Conservation (phyloP, 2,113 vertebrate species). For the Bufo gargarizans region DNA sequence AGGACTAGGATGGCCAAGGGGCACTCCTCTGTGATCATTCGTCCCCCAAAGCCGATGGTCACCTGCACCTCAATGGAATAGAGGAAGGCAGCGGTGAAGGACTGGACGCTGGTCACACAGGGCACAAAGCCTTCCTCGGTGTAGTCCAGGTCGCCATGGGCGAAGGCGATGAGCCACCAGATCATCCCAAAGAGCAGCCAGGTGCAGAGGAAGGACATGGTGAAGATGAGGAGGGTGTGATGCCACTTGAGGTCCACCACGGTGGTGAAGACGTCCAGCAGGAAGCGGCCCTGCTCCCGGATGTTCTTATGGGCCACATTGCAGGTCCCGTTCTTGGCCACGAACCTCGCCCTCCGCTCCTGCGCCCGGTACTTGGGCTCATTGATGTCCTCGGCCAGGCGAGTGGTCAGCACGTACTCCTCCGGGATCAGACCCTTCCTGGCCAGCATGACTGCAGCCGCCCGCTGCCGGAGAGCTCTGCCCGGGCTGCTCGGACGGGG, state of each 20-base stretch:
- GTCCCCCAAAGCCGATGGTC: conserved; percentile 95
- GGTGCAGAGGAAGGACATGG: conserved; percentile 97
- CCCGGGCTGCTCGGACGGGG: conserved; percentile 33
- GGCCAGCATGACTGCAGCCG: conserved; percentile 88
- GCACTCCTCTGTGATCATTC: conserved; percentile 97
- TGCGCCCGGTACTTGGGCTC: conserved; percentile 80
- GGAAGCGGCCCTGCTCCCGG: conserved; percentile 94
- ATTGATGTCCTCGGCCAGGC: conserved; percentile 85
- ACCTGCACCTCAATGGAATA: conserved; percentile 99
- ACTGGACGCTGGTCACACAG: conserved; percentile 92
- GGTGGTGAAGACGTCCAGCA: conserved; percentile 97
- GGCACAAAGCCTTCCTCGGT: conserved; percentile 68
- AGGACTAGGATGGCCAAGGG: conserved; percentile 86
- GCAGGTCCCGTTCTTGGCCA: conserved; percentile 90
- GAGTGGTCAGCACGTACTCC: conserved; percentile 90
- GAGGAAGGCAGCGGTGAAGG: conserved; percentile 95
- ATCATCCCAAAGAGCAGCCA: conserved; percentile 97
- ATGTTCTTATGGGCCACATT: conserved; percentile 99
- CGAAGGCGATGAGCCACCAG: conserved; percentile 97
- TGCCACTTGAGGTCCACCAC: conserved; percentile 96
- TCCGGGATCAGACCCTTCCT: conserved; percentile 92
- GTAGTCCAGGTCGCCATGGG: conserved; percentile 88
- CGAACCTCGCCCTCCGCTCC: conserved; percentile 83
- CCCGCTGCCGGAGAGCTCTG: conserved; percentile 9
- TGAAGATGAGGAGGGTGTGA: conserved; percentile 94